Percentiles rank a stretch among this genome's conserved stretches.
phyloP scores from a whole-genome alignment of 2,888 invertebrate genomes.

The Patella ulyssiponensis region DNA sequence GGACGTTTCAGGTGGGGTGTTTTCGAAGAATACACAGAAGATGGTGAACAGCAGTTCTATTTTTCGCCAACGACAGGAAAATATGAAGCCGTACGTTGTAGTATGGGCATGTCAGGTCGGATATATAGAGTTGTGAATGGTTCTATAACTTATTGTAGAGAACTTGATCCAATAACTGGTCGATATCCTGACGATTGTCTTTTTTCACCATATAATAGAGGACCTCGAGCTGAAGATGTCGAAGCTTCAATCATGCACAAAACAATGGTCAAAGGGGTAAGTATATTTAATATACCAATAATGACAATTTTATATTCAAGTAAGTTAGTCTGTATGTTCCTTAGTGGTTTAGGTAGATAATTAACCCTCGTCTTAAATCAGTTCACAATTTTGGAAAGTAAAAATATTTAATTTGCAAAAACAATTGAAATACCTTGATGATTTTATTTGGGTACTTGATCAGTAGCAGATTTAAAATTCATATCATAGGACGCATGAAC shows the following conservation, averaged over 20 bases:
- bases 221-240: background rate
- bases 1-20: conserved; percentile 62
- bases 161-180: conserved; percentile 21
- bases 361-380: no score
- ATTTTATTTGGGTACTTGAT: no score
- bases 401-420: no score
- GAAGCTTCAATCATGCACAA: conserved; percentile 26
- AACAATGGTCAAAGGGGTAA: background rate
- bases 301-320: no score
- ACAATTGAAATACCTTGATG: no score
- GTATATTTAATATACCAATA: background rate
- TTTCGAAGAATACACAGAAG: conserved; percentile 56
- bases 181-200: conserved; percentile 19
- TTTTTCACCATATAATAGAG: conserved; percentile 2
- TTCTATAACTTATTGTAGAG: conserved; percentile 10
- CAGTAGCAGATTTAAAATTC: no score
- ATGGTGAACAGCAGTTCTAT: conserved; percentile 55
- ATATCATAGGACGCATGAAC: no score
- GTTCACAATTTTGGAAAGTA: no score
- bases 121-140: conserved; percentile 16
- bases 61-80: conserved; percentile 50
- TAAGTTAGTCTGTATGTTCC: no score
- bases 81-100: conserved; percentile 52
- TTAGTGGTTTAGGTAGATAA: no score
- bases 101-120: conserved; percentile 42